Base-by-base conservation (phyloP, 1,140 invertebrate species). In the Drosophila lowei region DNA sequence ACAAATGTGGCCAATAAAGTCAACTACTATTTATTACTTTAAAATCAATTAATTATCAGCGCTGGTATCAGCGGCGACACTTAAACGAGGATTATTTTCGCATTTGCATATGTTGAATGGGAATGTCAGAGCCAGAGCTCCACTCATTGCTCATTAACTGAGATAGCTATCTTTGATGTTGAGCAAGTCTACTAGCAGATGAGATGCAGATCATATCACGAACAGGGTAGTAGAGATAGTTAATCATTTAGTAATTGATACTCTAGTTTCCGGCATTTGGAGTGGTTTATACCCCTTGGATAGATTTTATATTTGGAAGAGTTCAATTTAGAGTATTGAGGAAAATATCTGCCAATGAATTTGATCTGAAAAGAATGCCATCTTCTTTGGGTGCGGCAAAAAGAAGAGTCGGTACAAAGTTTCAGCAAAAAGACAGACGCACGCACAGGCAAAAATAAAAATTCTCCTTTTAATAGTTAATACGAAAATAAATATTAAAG, bases 31-130 rank as follows among this genome's bases (percentile, higher is more conserved):
- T 67, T 49, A 34, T 34, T 15, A 34, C 62, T 49, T 56, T 56
- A 50, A 49, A 56, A 16, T 7, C 65, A 48, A 68, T 66, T 68
- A 66, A 68, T 66, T 55, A 18, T n/a, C n/a, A 41, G 42, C 42
- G 7, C 47, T 66, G 30, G 8, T 30, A 46, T 47, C 43, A 3
- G 15, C 18, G 53, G 30, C 15, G 50, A 49, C 63, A 41, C 23
- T 25, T 43, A 42, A 49, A 8, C 6, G 11, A 9, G 15, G 52
- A 49, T 68, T 57, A 68, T 49, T 68, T 68, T 47, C n/a, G 23
- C 43, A 68, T 68, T 67, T 42, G 15, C 67, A 49, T 57, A 41
- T 42, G 55, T 34, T 53, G 18, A 34, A 41, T 34, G 50, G 25
- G 43, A 56, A 34, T 67, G 34, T 34, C 50, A 49, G 43, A 23